Evolutionary conservation across 2,888 invertebrate genomes (phyloP).

Genomic region (Apamea crenata): DNA sequence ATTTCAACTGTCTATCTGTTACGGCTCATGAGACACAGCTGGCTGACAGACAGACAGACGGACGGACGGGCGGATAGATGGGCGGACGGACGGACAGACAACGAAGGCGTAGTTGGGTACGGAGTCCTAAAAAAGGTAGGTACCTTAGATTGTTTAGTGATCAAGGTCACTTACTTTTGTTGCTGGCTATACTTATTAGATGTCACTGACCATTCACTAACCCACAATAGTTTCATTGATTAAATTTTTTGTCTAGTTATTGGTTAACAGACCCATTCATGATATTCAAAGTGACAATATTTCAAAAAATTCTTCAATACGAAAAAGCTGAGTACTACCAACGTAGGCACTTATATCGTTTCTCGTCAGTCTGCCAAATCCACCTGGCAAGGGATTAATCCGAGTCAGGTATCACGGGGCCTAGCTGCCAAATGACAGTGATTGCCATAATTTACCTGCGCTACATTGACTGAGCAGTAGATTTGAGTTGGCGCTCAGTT

Average conservation of each 20-base stretch:
- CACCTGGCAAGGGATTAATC: conserved; percentile 50
- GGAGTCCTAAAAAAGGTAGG: background rate
- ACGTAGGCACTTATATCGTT: background rate
- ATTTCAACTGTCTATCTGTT: too few species aligned
- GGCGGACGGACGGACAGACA: too few species aligned
- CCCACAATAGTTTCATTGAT: background rate
- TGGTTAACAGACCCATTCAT: background rate
- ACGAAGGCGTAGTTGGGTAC: too few species aligned
- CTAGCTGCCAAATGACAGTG: conserved; percentile 48
- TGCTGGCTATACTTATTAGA: background rate
- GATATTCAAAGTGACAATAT: conserved; percentile 11
- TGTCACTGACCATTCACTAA: background rate
- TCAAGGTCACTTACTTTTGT: background rate
- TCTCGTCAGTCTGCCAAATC: conserved; percentile 44
- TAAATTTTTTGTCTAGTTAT: background rate
- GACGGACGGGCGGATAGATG: too few species aligned
- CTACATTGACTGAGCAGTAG: background rate
- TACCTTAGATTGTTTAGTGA: background rate
- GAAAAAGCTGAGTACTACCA: background rate
- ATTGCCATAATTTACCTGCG: conserved; percentile 29
- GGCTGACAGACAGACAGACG: too few species aligned
- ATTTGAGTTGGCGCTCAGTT: conserved; percentile 16
- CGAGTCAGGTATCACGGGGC: background rate
- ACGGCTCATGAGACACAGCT: too few species aligned
- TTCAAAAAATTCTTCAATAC: conserved; percentile 14